Percentiles rank a stretch among this genome's conserved stretches.
phyloP scores from a whole-genome alignment of 1,140 invertebrate genomes.

The Platyura marginata region DNA sequence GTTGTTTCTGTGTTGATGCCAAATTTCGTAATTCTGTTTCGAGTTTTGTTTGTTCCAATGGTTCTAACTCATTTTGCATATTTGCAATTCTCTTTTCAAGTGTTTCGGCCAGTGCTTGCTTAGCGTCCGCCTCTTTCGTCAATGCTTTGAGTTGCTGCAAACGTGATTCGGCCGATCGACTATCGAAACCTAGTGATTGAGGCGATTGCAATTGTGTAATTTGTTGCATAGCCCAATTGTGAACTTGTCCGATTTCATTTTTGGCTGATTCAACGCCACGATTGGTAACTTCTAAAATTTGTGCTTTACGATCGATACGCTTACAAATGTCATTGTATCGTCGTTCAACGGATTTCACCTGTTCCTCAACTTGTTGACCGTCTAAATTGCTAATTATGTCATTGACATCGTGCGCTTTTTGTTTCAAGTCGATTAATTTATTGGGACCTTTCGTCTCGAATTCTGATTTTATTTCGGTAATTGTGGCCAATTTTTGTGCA shows the following conservation, averaged over 20 bases:
- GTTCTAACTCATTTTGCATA: slow-evolving; percentile 70
- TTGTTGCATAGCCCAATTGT: slow-evolving; percentile 64
- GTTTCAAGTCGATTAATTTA: slow-evolving; percentile 44
- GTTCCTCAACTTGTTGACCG: slow-evolving; percentile 78
- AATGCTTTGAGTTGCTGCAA: slow-evolving; percentile 50
- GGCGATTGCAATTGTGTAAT: slow-evolving; percentile 44
- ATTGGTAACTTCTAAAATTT: slow-evolving; percentile 58
- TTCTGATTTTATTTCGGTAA: slow-evolving; percentile 46
- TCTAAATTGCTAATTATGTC: slow-evolving; percentile 71
- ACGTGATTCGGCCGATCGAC: slow-evolving; percentile 50
- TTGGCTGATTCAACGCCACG: slow-evolving; percentile 60
- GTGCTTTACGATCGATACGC: slow-evolving; percentile 60
- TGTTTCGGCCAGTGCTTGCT: slow-evolving; percentile 62
- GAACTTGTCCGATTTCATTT: slow-evolving; percentile 51
- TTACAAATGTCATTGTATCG: slow-evolving; percentile 67
- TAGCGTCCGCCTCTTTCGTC: slow-evolving; percentile 67
- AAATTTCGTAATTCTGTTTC: slow-evolving; percentile 44
- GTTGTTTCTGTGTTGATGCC: slow-evolving; percentile 46
- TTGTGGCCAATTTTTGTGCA: slow-evolving; percentile 51
- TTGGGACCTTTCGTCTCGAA: slow-evolving; percentile 48
- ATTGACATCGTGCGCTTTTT: slow-evolving; percentile 46
- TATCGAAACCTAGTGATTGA: slow-evolving; percentile 50
- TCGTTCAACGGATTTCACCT: slow-evolving; percentile 64
- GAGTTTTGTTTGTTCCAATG: slow-evolving; percentile 49
- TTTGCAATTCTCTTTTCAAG: slow-evolving; percentile 64